Conservation (phyloP, 2,113 vertebrate genomes). For the Mystacornis crossleyi region DNA sequence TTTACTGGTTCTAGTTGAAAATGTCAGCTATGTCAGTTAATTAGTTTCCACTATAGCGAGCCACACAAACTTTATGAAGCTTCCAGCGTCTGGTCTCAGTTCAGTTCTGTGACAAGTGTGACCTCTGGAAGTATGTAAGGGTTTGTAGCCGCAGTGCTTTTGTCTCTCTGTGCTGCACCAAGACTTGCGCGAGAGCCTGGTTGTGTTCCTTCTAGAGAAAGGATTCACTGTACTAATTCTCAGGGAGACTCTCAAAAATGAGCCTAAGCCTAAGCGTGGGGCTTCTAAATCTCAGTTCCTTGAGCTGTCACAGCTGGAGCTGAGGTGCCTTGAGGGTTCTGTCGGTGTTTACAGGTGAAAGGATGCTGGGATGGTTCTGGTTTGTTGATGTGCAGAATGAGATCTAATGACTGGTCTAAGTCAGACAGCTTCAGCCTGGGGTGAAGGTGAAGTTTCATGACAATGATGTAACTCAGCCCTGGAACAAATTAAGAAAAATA, state of each 20-base stretch:
- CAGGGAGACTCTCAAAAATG: not conserved
- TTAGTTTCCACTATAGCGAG: not conserved
- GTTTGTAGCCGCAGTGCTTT: not conserved
- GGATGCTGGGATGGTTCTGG: not conserved
- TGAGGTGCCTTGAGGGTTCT: not conserved
- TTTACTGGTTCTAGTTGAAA: not conserved
- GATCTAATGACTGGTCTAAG: not conserved
- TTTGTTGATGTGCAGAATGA: not conserved
- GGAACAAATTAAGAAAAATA: not conserved
- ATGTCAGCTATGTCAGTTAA: not conserved
- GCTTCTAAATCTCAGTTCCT: not conserved
- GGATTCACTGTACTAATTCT: not conserved
- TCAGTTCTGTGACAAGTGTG: not conserved
- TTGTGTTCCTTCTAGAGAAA: not conserved
- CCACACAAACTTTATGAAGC: not conserved
- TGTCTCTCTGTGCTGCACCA: not conserved
- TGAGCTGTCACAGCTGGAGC: not conserved
- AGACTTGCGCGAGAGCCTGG: not conserved
- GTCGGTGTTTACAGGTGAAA: not conserved
- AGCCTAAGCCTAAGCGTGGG: not conserved
- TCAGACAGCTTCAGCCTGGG: not conserved
- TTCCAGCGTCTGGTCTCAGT: not conserved
- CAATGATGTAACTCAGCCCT: not conserved
- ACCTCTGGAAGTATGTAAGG: not conserved
- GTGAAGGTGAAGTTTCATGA: not conserved